A percentile compares a stretch with the other conserved stretches of the same genome.
phyloP scores from a whole-genome alignment of 2,797 vertebrate genomes.

The Gymnothorax javanicus region DNA sequence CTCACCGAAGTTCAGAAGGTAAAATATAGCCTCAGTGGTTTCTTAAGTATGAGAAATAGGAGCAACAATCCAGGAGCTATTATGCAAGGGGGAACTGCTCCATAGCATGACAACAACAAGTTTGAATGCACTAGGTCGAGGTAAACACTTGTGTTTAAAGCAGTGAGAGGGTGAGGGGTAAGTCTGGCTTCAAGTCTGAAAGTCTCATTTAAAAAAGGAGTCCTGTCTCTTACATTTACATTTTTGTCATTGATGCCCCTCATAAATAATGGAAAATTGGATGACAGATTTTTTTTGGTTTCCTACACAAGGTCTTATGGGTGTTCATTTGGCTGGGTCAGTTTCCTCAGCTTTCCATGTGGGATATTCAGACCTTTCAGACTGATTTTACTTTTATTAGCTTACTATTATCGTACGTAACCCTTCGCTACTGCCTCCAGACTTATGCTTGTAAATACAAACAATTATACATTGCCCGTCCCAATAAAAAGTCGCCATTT shows the following conservation, averaged over 20 bases:
- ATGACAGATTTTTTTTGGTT: not conserved
- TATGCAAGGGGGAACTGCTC: not conserved
- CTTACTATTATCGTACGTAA: slow-evolving; percentile 46
- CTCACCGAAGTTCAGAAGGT: not conserved
- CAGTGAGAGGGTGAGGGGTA: not conserved
- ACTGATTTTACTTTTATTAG: slow-evolving; percentile 55
- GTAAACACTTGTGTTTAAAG: not conserved
- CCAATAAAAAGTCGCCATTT: too few species aligned
- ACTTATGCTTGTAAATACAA: slow-evolving; percentile 13
- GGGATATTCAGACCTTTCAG: slow-evolving; percentile 52
- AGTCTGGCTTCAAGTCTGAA: not conserved
- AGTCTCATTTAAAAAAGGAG: not conserved
- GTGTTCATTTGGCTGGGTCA: slow-evolving; percentile 43
- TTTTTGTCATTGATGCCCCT: not conserved
- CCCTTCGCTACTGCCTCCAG: slow-evolving; percentile 40
- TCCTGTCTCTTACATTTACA: not conserved
- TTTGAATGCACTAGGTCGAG: not conserved
- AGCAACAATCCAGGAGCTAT: not conserved
- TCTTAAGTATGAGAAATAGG: not conserved
- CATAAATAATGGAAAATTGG: slow-evolving; percentile 26
- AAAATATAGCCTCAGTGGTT: not conserved
- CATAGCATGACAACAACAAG: not conserved
- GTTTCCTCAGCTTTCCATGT: slow-evolving; percentile 33
- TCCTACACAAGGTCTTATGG: slow-evolving; percentile 36
- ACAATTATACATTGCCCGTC: not conserved